phyloP scores from a whole-genome alignment of 2,888 invertebrate genomes.

The Keiferia lycopersicella region DNA sequence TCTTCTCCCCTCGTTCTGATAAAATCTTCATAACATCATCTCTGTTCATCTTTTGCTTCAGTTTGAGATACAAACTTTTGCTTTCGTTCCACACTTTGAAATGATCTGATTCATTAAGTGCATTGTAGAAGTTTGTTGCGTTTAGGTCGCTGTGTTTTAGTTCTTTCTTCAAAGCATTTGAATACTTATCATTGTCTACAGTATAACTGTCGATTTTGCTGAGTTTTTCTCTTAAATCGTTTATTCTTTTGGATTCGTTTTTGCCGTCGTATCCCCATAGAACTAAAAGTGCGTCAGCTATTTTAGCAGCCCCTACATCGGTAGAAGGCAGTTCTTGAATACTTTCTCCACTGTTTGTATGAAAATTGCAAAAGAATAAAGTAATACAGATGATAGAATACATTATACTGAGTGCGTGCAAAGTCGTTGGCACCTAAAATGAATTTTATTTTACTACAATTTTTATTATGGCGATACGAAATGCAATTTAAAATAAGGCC shows the following conservation, averaged over 20 bases:
- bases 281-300: conserved; percentile 44
- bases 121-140: conserved; percentile 59
- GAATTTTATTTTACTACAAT: conserved; percentile 1
- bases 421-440: neutral
- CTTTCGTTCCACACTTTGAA: conserved; percentile 46
- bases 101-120: conserved; percentile 57
- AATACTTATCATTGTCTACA: conserved; percentile 50
- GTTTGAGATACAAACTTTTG: conserved; percentile 59
- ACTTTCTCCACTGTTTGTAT: neutral
- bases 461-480: neutral
- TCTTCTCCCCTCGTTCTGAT: conserved; percentile 41
- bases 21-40: conserved; percentile 62
- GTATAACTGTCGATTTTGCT: conserved; percentile 53
- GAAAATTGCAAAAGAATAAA: conserved; percentile 12
- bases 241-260: conserved; percentile 42
- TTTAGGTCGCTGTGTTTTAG: conserved; percentile 51
- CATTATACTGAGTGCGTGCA: neutral
- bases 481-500: too few species aligned
- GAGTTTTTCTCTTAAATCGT: conserved; percentile 57
- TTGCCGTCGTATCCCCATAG: conserved; percentile 35
- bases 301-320: conserved; percentile 27
- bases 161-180: conserved; percentile 48
- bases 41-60: conserved; percentile 68
- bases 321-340: neutral
- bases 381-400: neutral